A percentile compares a stretch with the other conserved stretches of the same genome.
phyloP scores from a whole-genome alignment of 2,888 invertebrate genomes.

The Eristalis pertinax region DNA sequence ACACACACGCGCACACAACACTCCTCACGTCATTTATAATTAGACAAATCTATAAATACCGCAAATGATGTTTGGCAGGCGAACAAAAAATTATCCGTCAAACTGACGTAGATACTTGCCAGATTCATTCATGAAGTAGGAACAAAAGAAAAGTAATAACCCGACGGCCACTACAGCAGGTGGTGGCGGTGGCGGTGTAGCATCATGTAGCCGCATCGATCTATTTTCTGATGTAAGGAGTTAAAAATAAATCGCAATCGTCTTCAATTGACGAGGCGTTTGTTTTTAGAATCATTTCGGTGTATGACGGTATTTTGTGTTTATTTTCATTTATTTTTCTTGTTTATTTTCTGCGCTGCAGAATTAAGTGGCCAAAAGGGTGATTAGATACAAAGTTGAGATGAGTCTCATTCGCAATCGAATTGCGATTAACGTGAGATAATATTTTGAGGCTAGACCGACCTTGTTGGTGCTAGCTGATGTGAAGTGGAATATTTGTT shows the following conservation, averaged over 20 bases:
- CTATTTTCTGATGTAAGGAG: slow-evolving; percentile 64
- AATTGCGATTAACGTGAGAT: slow-evolving; percentile 1
- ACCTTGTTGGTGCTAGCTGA: neutral
- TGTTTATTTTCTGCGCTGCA: neutral
- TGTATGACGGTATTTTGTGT: neutral
- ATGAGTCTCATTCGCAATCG: slow-evolving; percentile 9
- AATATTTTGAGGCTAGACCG: slow-evolving; percentile 2
- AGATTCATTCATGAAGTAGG: slow-evolving; percentile 53
- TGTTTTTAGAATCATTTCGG: slow-evolving; percentile 28
- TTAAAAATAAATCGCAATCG: slow-evolving; percentile 50
- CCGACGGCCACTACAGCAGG: slow-evolving; percentile 27
- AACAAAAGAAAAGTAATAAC: slow-evolving; percentile 20
- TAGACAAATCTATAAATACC: slow-evolving; percentile 4
- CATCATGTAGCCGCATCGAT: slow-evolving; percentile 8
- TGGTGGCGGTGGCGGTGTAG: neutral
- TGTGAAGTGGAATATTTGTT: neutral
- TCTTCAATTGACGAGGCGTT: slow-evolving; percentile 34
- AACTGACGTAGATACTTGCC: slow-evolving; percentile 28
- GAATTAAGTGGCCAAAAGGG: neutral
- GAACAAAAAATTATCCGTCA: slow-evolving; percentile 14
- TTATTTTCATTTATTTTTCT: slow-evolving; percentile 11
- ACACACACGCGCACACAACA: neutral
- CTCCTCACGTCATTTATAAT: slow-evolving; percentile 27
- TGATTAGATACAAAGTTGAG: slow-evolving; percentile 22
- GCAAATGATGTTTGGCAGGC: slow-evolving; percentile 8